Evolutionary conservation across 2,113 vertebrate species (phyloP).

Genomic region (Nettapus auritus): DNA sequence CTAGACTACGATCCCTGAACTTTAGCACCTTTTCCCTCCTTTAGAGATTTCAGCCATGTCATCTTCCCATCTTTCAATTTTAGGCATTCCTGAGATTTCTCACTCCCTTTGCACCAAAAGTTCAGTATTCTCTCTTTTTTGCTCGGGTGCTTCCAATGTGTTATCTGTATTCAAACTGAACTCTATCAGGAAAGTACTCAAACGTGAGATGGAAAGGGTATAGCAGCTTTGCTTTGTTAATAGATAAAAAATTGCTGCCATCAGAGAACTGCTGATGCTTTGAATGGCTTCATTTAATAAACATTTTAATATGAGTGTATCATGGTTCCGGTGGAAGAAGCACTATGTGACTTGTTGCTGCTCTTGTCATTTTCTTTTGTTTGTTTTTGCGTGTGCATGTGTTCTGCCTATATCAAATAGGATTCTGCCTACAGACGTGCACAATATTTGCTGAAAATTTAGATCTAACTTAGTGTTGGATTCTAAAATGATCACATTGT

Average conservation of each 20-base stretch:
- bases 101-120: background rate
- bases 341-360: background rate
- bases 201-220: background rate
- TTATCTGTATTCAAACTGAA: background rate
- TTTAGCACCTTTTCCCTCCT: background rate
- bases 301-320: background rate
- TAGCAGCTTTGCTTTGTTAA: background rate
- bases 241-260: background rate
- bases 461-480: background rate
- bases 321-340: background rate
- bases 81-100: background rate
- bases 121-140: background rate
- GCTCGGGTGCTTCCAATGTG: background rate
- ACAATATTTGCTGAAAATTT: background rate
- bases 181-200: background rate
- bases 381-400: background rate
- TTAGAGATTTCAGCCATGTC: rapidly evolving
- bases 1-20: background rate
- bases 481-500: background rate
- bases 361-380: background rate
- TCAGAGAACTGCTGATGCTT: background rate
- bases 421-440: background rate
- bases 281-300: background rate
- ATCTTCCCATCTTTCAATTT: background rate
- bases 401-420: background rate